These are phyloP conservation scores for Diprion similis DNA, from an alignment of 1,140 invertebrate species.

Conservation along the genomic window DNA sequence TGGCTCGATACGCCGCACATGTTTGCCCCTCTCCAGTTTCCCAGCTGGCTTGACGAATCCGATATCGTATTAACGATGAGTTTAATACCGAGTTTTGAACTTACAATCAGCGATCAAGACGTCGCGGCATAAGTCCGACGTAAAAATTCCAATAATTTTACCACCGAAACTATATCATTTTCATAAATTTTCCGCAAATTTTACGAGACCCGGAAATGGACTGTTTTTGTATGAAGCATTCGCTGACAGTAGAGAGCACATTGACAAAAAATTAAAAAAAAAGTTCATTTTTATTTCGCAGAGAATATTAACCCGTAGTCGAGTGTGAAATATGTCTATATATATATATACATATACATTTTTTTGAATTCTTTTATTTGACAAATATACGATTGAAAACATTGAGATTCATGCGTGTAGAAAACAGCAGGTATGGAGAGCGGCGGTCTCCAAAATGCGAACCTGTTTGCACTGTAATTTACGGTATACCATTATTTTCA, in stretches of 20 bases:
- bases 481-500: slow-evolving; percentile 6
- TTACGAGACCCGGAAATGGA: too few relatives aligned
- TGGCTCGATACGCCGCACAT: background rate
- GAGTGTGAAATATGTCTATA: too few relatives aligned
- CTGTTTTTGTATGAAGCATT: too few relatives aligned
- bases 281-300: background rate
- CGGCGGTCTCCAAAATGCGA: slow-evolving; percentile 6
- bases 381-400: slow-evolving; percentile 3
- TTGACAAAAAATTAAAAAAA: too few relatives aligned
- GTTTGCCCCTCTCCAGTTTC: background rate
- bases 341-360: too few relatives aligned
- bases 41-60: background rate
- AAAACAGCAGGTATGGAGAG: background rate
- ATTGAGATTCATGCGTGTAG: background rate
- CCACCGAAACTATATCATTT: too few relatives aligned
- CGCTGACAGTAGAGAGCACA: background rate
- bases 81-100: background rate
- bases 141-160: too few relatives aligned
- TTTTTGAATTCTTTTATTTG: background rate
- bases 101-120: too few relatives aligned
- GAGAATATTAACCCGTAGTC: too few relatives aligned
- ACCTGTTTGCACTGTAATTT: slow-evolving; percentile 11
- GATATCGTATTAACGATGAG: background rate
- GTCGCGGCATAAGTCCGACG: too few relatives aligned
- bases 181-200: too few relatives aligned